Evolutionary conservation across 1,140 invertebrate genomes (phyloP), one percentile per base, ranked within the genome.

Genomic region (Neodiprion virginianus): DNA sequence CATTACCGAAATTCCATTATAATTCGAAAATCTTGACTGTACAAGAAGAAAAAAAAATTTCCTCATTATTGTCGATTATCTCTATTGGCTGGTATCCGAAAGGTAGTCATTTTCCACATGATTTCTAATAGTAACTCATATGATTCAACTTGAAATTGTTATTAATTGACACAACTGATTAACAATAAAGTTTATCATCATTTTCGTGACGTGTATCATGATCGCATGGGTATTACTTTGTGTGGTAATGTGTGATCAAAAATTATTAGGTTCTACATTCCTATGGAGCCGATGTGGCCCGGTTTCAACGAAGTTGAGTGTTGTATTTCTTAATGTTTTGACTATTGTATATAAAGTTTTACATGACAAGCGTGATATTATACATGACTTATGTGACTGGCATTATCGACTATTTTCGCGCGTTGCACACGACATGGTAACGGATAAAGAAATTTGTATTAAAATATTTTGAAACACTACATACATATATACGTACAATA

Each of bases 261-360:
- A 75, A 67, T 75, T 28, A 78, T 67, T 71, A 69, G 74, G 76
- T 75, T 81, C 71, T 85, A 87, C 85, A 87, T 87, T 87, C 85
- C 85, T 83, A 71, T 74, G 75, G 79, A 79, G 76, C 71, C 76
- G 74, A 80, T 77, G 73, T 68, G 77, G 74, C 77, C 71, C 72
- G 75, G 48, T 40, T 71, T 81, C 79, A 74, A 77, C 76, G 74
- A 71, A 78, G 78, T 82, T 70, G 69, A 75, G 78, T 79, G 77
- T 72, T 72, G 23, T 69, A 17, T 12, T 69, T 69, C 21, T 12
- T 12, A 69, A 12, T 69, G 7, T 47, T 69, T 69, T 69, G 67
- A 69, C 23, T 23, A 23, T 23, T 69, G 67, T 69, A 69, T 14
- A 69, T 23, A 69, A 47, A 69, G 11, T 8, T 47, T 69, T 14